Evolutionary conservation across 2,113 vertebrate species (phyloP), one percentile per base, ranked within the genome.

Genomic region (Pituophis catenifer): DNA sequence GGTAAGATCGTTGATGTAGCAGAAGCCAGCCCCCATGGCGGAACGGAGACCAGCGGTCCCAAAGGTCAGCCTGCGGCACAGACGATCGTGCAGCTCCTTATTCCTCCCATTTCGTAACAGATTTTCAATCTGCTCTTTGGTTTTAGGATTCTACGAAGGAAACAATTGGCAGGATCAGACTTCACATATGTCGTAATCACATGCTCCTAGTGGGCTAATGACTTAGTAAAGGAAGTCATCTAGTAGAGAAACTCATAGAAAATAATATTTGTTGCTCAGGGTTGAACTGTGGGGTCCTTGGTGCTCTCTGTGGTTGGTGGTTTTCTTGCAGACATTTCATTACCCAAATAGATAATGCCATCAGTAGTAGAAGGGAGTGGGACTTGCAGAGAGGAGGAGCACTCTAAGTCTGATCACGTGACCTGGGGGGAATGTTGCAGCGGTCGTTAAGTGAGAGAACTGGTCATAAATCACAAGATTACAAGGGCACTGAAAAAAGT

Each of bases 1-100:
- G 0, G 99, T 99, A n/a, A 99, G 98, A 91, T 99, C 99, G 2
- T 99, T 99, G 90, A 99, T 99, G 95, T 98, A 98, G 96, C 98
- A 98, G 94, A 99, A 99, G 0, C 99, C 99, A 0, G 99, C 99
- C 0, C 99, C 99, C 99, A 99, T 99, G 0, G 98, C 97, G 0
- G 99, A 98, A 96, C 99, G 97, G 55, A 99, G 98, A 13, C 99
- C 99, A 0, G 99, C 99, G 0, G 99, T 99, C 44, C 99, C 99
- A 38, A 99, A 99, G 19, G 95, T 98, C 97, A 99, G 97, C 24
- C 98, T 96, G 96, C 96, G 97, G 94, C 98, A 98, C 38, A 99
- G 98, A 5, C 99, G 98, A 1, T 96, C 97, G 90, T 98, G 97
- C 7, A 99, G 96, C 10, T 99, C 98, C 1, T 98, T 96, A 26